phyloP scores from a whole-genome alignment of 92 coral and sea anemone genomes.

The Zoanthus sociatus region DNA sequence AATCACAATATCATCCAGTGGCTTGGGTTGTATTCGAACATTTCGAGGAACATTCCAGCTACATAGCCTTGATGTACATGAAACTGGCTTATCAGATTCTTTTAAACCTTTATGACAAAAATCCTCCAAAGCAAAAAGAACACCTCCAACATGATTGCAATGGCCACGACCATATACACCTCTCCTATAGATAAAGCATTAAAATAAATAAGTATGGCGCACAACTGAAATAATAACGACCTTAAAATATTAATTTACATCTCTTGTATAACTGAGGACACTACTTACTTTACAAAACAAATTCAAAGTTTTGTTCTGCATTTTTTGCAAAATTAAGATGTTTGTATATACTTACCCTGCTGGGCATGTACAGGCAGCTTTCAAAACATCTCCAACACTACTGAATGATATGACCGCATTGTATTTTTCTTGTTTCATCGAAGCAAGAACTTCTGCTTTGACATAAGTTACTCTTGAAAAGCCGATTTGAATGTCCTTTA shows the following conservation, averaged over 20 bases:
- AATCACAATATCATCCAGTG: conserved; percentile 42
- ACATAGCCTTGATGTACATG: conserved; percentile 56
- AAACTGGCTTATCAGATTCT: conserved; percentile 40
- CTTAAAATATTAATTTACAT: background rate
- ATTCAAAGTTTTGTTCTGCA: background rate
- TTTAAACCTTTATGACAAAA: conserved; percentile 46
- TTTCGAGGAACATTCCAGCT: conserved; percentile 58
- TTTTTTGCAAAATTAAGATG: background rate
- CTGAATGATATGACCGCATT: background rate
- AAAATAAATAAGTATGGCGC: background rate
- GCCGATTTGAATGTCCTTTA: background rate
- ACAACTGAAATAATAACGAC: background rate
- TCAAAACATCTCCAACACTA: background rate
- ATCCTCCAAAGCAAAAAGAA: conserved; percentile 62
- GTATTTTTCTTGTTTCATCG: conserved; percentile 61
- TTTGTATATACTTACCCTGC: conserved; percentile 57
- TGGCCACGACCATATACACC: conserved; percentile 57
- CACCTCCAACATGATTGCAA: conserved; percentile 59
- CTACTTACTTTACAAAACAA: too few relatives aligned
- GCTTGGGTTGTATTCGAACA: conserved; percentile 57
- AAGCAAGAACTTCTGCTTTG: conserved; percentile 62
- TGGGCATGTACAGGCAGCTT: conserved; percentile 71
- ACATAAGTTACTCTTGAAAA: conserved; percentile 2
- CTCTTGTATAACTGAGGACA: background rate
- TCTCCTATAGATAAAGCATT: conserved; percentile 43